Conservation (phyloP, 2,888 invertebrate genomes). For the Herminia tarsipennalis region DNA sequence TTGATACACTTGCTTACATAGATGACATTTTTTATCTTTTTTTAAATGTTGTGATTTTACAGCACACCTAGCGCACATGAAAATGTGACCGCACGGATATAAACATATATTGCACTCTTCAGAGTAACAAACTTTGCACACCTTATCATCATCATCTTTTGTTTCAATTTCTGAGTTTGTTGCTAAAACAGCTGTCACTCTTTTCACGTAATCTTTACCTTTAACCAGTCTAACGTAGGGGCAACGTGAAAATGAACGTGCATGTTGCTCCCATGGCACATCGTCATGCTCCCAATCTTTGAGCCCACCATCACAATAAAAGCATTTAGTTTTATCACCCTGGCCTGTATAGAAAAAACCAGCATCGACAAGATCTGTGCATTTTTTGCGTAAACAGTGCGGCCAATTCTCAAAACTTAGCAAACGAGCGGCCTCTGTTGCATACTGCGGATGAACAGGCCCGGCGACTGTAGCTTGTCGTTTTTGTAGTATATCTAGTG, state of each 20-base stretch:
- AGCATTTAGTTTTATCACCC: conserved; percentile 96
- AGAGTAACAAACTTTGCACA: too few species aligned
- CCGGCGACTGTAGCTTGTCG: conserved; percentile 67
- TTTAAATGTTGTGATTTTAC: too few species aligned
- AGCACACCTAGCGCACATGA: too few species aligned
- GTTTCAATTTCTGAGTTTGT: too few species aligned
- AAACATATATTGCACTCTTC: too few species aligned
- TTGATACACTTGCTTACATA: too few species aligned
- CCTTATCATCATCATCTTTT: too few species aligned
- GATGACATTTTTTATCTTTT: too few species aligned
- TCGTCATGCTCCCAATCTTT: conserved; percentile 97
- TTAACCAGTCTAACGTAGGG: conserved; percentile 92
- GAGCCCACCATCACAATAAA: conserved; percentile 96
- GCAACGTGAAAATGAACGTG: conserved; percentile 95
- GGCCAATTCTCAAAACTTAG: conserved; percentile 93
- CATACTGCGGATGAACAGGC: conserved; percentile 90
- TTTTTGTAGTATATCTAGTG: conserved; percentile 50
- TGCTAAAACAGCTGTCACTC: too few species aligned
- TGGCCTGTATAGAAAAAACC: conserved; percentile 97
- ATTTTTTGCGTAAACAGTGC: conserved; percentile 91
- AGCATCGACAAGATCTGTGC: conserved; percentile 93
- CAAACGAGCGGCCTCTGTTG: conserved; percentile 89
- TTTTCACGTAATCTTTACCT: conserved; percentile 91
- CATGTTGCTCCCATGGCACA: conserved; percentile 98
- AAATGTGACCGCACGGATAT: too few species aligned